A percentile compares a stretch with the other conserved stretches of the same genome.
These are phyloP conservation scores for Alces alces DNA, from an alignment of 2,113 vertebrate species.

Conservation along the genomic window DNA sequence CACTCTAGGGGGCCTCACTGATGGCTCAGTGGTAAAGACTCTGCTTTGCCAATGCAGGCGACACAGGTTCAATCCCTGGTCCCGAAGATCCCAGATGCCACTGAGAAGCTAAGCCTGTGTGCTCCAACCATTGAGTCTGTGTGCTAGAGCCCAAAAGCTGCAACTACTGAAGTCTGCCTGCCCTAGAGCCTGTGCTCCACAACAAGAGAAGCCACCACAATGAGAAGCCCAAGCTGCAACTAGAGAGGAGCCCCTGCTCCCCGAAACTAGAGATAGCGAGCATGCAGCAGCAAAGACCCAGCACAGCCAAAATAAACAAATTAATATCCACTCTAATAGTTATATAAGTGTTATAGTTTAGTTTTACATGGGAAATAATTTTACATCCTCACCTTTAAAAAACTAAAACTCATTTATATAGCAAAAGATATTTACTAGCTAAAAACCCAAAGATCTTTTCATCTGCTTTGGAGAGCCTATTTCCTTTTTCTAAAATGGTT, in stretches of 20 bases:
- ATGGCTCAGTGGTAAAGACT: background rate
- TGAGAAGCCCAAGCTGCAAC: background rate
- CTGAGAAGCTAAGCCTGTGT: background rate
- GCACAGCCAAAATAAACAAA: background rate
- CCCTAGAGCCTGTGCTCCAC: background rate
- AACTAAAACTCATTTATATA: background rate
- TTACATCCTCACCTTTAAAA: conserved; percentile 22
- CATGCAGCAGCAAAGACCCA: background rate
- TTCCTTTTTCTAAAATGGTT: conserved; percentile 32
- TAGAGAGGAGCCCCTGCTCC: background rate
- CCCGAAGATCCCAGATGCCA: background rate
- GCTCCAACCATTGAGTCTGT: background rate
- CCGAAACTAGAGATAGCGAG: background rate
- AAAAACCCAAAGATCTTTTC: conserved; percentile 37
- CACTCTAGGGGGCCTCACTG: background rate
- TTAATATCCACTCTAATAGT: background rate
- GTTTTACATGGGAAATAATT: conserved; percentile 40
- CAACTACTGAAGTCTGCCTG: background rate
- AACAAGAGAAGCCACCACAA: background rate
- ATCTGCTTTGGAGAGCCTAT: conserved; percentile 36
- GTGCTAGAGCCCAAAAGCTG: rapidly evolving
- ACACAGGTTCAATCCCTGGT: background rate
- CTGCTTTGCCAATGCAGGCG: background rate
- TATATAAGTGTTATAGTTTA: conserved; percentile 23
- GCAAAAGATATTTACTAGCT: conserved; percentile 10